These are phyloP conservation scores for Alosa alosa DNA, from an alignment of 2,113 vertebrate genomes.

Conservation along the genomic window DNA sequence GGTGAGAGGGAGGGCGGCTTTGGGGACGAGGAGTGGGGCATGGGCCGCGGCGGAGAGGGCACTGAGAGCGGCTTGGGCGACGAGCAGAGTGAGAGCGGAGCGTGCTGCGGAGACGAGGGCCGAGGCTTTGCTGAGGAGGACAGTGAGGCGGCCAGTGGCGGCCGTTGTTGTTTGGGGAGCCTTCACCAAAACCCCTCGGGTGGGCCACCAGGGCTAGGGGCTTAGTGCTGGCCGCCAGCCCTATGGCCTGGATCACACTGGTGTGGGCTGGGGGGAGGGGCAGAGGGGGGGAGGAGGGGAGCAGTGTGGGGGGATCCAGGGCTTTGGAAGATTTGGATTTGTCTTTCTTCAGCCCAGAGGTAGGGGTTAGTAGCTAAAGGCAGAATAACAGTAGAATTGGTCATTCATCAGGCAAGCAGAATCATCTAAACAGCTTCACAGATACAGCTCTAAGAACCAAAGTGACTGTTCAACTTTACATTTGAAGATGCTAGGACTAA, in stretches of 20 bases:
- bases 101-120: slow-evolving; percentile 67
- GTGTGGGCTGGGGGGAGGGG: slow-evolving; percentile 83
- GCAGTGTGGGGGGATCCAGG: slow-evolving; percentile 82
- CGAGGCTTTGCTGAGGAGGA: slow-evolving; percentile 66
- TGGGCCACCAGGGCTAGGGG: slow-evolving; percentile 88
- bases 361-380: slow-evolving; percentile 79
- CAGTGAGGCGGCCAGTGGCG: slow-evolving; percentile 45
- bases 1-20: slow-evolving; percentile 65
- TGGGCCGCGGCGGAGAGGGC: slow-evolving; percentile 63
- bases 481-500: too few relatives aligned
- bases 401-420: background rate
- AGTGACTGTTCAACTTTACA: too few relatives aligned
- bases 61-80: slow-evolving; percentile 72
- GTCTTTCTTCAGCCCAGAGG: slow-evolving; percentile 78
- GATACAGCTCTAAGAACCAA: too few relatives aligned
- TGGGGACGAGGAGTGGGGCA: slow-evolving; percentile 52
- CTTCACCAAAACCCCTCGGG: slow-evolving; percentile 76
- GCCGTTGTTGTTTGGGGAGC: slow-evolving; percentile 56
- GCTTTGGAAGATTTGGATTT: slow-evolving; percentile 72
- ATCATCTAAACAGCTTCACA: too few relatives aligned
- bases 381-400: slow-evolving; percentile 12
- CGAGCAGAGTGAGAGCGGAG: slow-evolving; percentile 71
- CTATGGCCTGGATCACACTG: slow-evolving; percentile 97
- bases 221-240: slow-evolving; percentile 86
- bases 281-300: slow-evolving; percentile 78